A percentile compares a stretch with the other conserved stretches of the same genome.
These are phyloP conservation scores for Sphyrna mokarran DNA, from an alignment of 2,113 vertebrate species.

Conservation along the genomic window DNA sequence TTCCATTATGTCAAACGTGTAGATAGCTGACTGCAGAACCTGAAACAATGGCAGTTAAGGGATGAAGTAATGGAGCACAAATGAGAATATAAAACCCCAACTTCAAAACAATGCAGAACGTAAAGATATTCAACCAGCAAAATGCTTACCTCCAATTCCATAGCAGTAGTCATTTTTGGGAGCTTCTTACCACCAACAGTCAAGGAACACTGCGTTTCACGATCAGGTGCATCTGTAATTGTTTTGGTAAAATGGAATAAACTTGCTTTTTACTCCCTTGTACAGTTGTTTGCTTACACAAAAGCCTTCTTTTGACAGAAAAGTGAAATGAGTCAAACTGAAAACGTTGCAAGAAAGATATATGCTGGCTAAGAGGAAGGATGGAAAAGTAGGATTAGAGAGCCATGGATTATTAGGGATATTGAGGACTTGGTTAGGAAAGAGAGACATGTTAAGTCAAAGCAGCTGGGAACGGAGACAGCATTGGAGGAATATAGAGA, in stretches of 20 bases:
- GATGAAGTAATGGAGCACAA: not conserved
- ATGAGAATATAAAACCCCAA: not conserved
- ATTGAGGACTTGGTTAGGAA: too few relatives aligned
- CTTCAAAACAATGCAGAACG: not conserved
- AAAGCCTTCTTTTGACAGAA: not conserved
- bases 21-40: slow-evolving; percentile 82
- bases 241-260: slow-evolving; percentile 22
- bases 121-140: not conserved
- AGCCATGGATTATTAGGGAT: too few relatives aligned
- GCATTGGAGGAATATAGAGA: too few relatives aligned
- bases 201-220: slow-evolving; percentile 51
- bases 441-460: too few relatives aligned
- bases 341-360: too few relatives aligned
- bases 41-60: slow-evolving; percentile 52
- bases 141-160: slow-evolving; percentile 72
- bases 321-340: not conserved
- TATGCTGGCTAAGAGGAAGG: too few relatives aligned
- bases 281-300: not conserved
- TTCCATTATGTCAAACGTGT: slow-evolving; percentile 92
- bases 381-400: too few relatives aligned
- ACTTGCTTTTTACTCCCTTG: not conserved
- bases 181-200: slow-evolving; percentile 62
- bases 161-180: slow-evolving; percentile 68
- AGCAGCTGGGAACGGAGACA: too few relatives aligned
- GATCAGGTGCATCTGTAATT: slow-evolving; percentile 47